Base-by-base conservation (phyloP, 2,888 invertebrate genomes). In the Anoplius nigerrimus region DNA sequence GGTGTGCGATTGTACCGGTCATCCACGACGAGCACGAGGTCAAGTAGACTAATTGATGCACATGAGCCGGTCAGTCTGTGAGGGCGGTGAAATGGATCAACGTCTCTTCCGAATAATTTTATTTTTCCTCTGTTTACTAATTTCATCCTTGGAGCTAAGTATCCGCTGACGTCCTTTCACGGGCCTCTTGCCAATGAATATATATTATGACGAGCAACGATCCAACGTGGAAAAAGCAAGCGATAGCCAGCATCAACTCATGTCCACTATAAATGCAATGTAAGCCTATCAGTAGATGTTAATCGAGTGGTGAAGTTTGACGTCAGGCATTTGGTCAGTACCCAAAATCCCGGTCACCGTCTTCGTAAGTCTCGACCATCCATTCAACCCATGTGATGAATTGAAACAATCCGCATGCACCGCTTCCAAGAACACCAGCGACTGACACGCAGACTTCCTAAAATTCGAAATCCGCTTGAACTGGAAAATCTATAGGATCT, bases 41-140 rank as follows among this genome's bases (percentile, higher is more conserved):
- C 82, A 84, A 84, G 75, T 84, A 68, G 82, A 76, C 81, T 86
- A 87, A 87, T 86, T 87, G 82, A 77, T 82, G 77, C 65, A 34
- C 34, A 34, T 11, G 34, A 34, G 34, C 11, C 34, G 34, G 34
- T 3, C 34, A 13, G 34, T 34, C 6, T 13, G 34, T 34, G 34
- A 6, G 34, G 34, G 34, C 34, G 34, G 34, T 34, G 1, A 34
- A 11, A 34, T 34, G 34, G 6, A 8, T 6, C 6, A 34, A 11
- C 11, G 1, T 13, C 6, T 34, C 34, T 34, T 3, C 34, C 27
- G 2, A 27, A 2, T 27, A 27, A 27, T 27, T 6, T 27, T 27
- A 27, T n/a, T n/a, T n/a, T n/a, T n/a, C n/a, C n/a, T n/a, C n/a
- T n/a, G n/a, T n/a, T n/a, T n/a, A n/a, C n/a, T n/a, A n/a, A 24